phyloP scores from a whole-genome alignment of 2,113 vertebrate genomes.

The Nyctibius bracteatus region DNA sequence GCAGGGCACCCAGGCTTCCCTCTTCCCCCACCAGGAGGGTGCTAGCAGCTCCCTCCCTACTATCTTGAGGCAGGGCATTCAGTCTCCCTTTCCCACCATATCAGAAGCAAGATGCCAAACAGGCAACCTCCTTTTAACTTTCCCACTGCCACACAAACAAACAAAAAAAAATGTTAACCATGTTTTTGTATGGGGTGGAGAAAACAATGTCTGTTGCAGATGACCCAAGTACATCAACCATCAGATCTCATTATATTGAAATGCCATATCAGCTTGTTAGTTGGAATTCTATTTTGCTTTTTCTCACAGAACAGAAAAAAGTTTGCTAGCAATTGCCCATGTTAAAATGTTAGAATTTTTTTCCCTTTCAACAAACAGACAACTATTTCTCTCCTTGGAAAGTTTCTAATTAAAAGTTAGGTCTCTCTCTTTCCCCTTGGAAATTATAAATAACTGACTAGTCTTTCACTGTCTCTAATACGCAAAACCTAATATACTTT shows the following conservation, averaged over 20 bases:
- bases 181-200: background rate
- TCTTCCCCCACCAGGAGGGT: background rate
- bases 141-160: background rate
- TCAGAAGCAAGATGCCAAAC: background rate
- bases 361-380: background rate
- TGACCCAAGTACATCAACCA: background rate
- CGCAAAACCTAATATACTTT: background rate
- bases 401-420: conserved; percentile 33
- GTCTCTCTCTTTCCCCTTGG: background rate
- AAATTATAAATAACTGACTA: conserved; percentile 41
- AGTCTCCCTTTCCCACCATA: background rate
- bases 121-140: background rate
- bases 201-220: background rate
- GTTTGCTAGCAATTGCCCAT: background rate
- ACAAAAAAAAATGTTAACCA: background rate
- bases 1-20: background rate
- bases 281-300: background rate
- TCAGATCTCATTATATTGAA: background rate
- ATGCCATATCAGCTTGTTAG: background rate
- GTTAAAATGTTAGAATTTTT: background rate
- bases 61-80: background rate
- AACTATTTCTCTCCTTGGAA: background rate
- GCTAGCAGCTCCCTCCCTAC: background rate
- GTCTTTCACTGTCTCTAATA: background rate
- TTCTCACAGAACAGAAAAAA: background rate